Evolutionary conservation across 2,797 vertebrate species (phyloP).

Genomic region (Phataginus tetradactyla): DNA sequence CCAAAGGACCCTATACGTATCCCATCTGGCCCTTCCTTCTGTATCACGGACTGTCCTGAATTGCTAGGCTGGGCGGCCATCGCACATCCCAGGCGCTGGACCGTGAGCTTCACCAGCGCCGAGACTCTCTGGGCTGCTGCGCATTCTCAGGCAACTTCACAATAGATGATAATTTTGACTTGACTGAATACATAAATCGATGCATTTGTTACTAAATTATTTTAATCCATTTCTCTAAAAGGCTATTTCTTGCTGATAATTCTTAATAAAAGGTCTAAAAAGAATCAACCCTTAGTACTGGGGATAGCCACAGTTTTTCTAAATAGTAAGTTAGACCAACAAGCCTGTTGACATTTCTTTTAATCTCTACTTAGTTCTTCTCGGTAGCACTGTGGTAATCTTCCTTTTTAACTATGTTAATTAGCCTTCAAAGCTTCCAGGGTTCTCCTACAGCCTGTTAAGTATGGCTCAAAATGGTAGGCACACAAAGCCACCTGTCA

Average conservation of each 20-base stretch:
- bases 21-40: not conserved
- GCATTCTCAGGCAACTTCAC: not conserved
- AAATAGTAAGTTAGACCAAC: not conserved
- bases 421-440: not conserved
- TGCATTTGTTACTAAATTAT: not conserved
- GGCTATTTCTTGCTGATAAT: not conserved
- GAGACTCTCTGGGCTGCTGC: not conserved
- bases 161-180: not conserved
- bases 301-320: not conserved
- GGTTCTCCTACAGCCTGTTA: not conserved
- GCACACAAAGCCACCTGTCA: not conserved
- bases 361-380: not conserved
- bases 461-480: not conserved
- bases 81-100: too few relatives aligned
- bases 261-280: not conserved
- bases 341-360: not conserved
- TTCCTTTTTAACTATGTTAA: conserved; percentile 11
- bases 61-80: accelerated
- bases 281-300: not conserved
- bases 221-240: not conserved
- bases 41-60: accelerated
- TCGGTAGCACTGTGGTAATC: not conserved
- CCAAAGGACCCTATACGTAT: not conserved
- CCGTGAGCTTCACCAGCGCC: not conserved
- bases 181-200: not conserved